phyloP scores from a whole-genome alignment of 2,888 invertebrate species.

The Eupithecia subumbrata region DNA sequence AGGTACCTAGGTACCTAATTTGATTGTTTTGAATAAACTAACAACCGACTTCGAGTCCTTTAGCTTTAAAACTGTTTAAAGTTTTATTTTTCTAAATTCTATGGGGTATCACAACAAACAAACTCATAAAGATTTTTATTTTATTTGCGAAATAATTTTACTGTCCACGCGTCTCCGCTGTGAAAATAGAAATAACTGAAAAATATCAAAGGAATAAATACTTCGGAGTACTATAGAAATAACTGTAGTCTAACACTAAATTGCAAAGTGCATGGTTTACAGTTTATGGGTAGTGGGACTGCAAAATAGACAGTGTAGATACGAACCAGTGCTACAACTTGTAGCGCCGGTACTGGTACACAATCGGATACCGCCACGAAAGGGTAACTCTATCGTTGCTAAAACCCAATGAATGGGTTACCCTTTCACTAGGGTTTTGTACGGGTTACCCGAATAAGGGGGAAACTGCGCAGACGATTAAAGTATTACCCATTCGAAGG shows the following conservation, averaged over 20 bases:
- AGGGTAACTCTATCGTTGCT: no score
- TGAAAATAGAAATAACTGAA: slow-evolving; percentile 17
- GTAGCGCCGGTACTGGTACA: no score
- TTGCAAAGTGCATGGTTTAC: slow-evolving; percentile 33
- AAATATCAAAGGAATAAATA: slow-evolving; percentile 27
- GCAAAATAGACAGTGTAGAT: slow-evolving; percentile 1
- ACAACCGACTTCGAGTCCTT: no score
- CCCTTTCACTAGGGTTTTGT: no score
- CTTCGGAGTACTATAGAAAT: slow-evolving; percentile 31
- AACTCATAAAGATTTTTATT: not conserved
- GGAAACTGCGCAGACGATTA: no score
- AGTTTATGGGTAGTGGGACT: not conserved
- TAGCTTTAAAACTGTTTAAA: no score
- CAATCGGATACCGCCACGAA: no score
- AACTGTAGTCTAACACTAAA: slow-evolving; percentile 34
- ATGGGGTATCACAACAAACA: not conserved
- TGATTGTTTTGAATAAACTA: no score
- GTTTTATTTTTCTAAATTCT: not conserved
- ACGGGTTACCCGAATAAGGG: no score
- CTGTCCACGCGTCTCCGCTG: not conserved
- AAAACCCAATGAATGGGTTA: no score
- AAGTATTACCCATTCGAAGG: no score
- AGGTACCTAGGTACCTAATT: no score
- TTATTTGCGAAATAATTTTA: not conserved
- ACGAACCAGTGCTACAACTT: not conserved